These are phyloP conservation scores for Drosophila borealis DNA, from an alignment of 2,888 invertebrate genomes.

Conservation along the genomic window DNA sequence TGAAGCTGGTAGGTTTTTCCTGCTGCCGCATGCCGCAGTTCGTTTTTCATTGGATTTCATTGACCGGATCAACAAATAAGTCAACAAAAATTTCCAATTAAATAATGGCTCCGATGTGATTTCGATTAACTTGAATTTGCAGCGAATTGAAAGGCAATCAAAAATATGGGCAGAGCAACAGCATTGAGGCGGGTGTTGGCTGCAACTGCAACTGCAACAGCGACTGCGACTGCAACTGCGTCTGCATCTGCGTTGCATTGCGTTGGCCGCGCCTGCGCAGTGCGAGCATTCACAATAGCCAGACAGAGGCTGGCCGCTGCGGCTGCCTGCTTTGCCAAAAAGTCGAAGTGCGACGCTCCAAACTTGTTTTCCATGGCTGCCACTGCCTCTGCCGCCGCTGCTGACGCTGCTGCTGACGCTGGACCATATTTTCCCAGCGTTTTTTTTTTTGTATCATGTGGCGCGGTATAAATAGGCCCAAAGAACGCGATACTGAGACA, in stretches of 20 bases:
- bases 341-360: slow-evolving; percentile 22
- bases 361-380: slow-evolving; percentile 64
- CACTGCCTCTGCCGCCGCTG: not conserved
- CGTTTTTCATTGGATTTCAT: slow-evolving; percentile 28
- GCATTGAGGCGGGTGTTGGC: slow-evolving; percentile 47
- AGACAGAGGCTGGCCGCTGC: slow-evolving; percentile 8
- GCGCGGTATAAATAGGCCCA: slow-evolving; percentile 74
- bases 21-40: slow-evolving; percentile 41
- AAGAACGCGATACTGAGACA: slow-evolving; percentile 74
- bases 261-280: slow-evolving; percentile 62
- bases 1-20: slow-evolving; percentile 20
- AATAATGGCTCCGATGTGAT: slow-evolving; percentile 56
- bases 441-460: slow-evolving; percentile 40
- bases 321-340: slow-evolving; percentile 71
- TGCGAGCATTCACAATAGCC: slow-evolving; percentile 54
- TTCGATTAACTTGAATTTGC: slow-evolving; percentile 55
- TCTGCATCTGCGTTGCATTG: slow-evolving; percentile 20
- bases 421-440: slow-evolving; percentile 57
- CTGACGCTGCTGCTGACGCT: slow-evolving; percentile 27
- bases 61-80: slow-evolving; percentile 28
- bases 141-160: slow-evolving; percentile 51
- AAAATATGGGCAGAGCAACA: slow-evolving; percentile 48
- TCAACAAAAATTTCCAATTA: slow-evolving; percentile 62
- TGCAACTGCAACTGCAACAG: slow-evolving; percentile 4
- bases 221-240: not conserved